These are phyloP conservation scores for Halocynthia aurantium DNA, from an alignment of 23 tunicate genomes.

Conservation along the genomic window DNA sequence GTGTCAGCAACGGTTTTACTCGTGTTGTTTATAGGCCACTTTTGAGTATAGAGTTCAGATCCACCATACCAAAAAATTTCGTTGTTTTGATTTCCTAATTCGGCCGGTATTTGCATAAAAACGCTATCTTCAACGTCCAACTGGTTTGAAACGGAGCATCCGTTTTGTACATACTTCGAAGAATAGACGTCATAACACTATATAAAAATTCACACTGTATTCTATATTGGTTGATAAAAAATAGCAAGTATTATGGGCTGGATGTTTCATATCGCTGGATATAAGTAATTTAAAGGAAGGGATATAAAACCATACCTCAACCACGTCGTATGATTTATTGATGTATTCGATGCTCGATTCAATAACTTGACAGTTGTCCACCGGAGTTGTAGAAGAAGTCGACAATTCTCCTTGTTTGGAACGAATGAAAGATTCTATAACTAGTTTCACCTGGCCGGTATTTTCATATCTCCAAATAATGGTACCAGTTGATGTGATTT, in stretches of 20 bases:
- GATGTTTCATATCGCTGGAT: no score
- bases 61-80: constrained; percentile 59
- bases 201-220: background rate
- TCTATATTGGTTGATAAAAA: no score
- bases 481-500: background rate
- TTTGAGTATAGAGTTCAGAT: constrained; percentile 41
- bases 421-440: background rate
- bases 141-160: background rate
- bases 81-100: background rate
- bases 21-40: constrained; percentile 50
- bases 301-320: no score
- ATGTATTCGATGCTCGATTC: no score
- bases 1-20: constrained; percentile 3
- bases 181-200: constrained; percentile 2
- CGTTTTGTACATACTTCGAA: background rate
- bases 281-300: no score
- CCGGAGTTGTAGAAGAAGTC: no score
- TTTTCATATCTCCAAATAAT: background rate
- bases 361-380: no score
- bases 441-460: background rate
- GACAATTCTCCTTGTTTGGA: no score
- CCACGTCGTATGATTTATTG: no score
- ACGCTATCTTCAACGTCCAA: constrained; percentile 40
- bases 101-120: constrained; percentile 12
- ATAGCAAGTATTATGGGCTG: no score